These are phyloP conservation scores for Drosophila atroscutellata DNA, from an alignment of 2,888 invertebrate species.

Conservation along the genomic window DNA sequence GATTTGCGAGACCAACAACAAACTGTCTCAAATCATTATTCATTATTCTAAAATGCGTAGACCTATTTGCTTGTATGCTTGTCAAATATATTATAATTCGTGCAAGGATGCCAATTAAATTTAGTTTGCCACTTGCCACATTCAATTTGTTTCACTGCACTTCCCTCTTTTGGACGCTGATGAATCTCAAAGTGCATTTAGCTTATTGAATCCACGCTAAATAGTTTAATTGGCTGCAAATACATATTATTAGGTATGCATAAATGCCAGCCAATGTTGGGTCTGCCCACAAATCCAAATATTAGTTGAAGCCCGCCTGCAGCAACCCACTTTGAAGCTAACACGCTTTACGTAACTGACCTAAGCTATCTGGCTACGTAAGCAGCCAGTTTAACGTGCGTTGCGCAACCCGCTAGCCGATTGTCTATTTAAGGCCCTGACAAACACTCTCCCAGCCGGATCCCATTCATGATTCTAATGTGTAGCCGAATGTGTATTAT, in stretches of 20 bases:
- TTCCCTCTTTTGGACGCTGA: not conserved
- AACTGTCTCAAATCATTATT: conserved; percentile 39
- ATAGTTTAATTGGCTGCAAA: not conserved
- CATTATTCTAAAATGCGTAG: conserved; percentile 43
- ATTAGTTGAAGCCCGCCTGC: not conserved
- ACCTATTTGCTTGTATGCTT: not conserved
- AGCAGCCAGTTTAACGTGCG: conserved; percentile 38
- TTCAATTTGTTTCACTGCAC: not conserved
- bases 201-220: not conserved
- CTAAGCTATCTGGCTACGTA: conserved; percentile 58
- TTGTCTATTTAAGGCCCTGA: conserved; percentile 26
- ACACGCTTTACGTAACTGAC: conserved; percentile 69
- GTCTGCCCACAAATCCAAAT: not conserved
- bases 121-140: not conserved
- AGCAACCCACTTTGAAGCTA: not conserved
- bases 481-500: conserved; percentile 24
- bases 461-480: conserved; percentile 73
- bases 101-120: conserved; percentile 16
- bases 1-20: no score
- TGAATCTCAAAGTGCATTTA: not conserved
- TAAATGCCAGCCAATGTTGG: not conserved
- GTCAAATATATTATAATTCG: not conserved
- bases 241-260: not conserved
- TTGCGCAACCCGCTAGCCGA: conserved; percentile 36
- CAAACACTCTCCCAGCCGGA: conserved; percentile 33